Conservation (phyloP, 2,113 vertebrate genomes). For the Cinclus cinclus region DNA sequence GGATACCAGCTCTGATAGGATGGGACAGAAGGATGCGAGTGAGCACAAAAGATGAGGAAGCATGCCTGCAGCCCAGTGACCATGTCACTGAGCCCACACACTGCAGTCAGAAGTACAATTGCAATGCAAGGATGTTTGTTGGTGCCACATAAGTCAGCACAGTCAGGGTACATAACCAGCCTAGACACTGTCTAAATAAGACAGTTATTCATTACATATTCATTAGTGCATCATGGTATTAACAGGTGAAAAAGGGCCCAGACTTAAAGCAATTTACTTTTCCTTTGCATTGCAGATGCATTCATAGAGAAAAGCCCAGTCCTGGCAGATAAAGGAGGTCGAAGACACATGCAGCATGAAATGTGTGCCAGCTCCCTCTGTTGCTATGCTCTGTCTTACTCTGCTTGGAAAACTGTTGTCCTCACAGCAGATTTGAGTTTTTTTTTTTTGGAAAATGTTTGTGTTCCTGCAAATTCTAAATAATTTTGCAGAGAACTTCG, state of each 20-base stretch:
- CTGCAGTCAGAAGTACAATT: not conserved
- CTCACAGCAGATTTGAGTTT: not conserved
- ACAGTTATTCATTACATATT: not conserved
- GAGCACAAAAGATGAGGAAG: not conserved
- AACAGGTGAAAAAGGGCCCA: not conserved
- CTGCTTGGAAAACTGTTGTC: not conserved
- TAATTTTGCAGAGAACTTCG: not conserved
- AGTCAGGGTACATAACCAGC: not conserved
- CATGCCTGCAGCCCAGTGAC: not conserved
- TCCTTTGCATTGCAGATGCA: not conserved
- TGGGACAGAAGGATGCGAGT: not conserved
- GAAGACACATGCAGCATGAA: not conserved
- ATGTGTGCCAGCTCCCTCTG: not conserved
- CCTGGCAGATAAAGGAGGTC: not conserved
- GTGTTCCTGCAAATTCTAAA: not conserved
- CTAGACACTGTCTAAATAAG: not conserved
- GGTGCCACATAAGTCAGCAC: not conserved
- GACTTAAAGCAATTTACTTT: not conserved
- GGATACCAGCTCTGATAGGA: not conserved
- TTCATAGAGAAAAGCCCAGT: not conserved
- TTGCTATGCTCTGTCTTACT: not conserved
- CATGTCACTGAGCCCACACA: not conserved
- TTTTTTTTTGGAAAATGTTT: not conserved
- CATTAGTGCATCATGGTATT: not conserved
- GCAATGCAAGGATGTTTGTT: not conserved